phyloP scores from a whole-genome alignment of 2,113 vertebrate species.

The Amphiprion ocellaris region DNA sequence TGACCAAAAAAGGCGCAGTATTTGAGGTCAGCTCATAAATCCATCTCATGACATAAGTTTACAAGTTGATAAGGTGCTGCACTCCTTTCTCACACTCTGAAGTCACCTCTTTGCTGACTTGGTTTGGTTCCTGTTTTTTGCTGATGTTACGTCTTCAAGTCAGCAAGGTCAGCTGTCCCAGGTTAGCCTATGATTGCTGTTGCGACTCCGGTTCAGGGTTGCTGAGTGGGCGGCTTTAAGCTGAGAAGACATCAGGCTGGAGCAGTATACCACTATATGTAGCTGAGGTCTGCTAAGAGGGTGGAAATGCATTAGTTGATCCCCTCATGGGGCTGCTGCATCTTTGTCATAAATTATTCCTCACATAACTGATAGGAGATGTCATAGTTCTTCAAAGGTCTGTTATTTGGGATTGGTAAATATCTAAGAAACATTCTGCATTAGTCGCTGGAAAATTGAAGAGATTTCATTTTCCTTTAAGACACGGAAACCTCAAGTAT shows the following conservation, averaged over 20 bases:
- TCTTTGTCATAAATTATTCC: neutral
- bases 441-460: neutral
- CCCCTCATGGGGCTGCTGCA: neutral
- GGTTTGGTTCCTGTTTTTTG: conserved; percentile 40
- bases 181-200: conserved; percentile 40
- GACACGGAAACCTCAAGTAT: neutral
- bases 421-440: neutral
- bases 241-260: neutral
- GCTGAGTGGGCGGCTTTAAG: conserved; percentile 33
- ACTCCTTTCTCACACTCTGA: neutral
- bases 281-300: neutral
- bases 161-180: conserved; percentile 28
- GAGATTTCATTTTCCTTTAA: neutral
- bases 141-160: conserved; percentile 28
- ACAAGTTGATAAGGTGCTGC: neutral
- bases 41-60: neutral
- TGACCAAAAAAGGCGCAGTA: too few relatives aligned
- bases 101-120: neutral
- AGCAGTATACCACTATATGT: neutral
- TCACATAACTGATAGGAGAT: neutral
- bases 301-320: neutral
- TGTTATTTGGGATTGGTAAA: neutral
- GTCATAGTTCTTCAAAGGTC: neutral
- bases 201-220: conserved; percentile 17
- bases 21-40: neutral